Base-by-base conservation (phyloP, 2,888 invertebrate genomes). In the Tipula unca region DNA sequence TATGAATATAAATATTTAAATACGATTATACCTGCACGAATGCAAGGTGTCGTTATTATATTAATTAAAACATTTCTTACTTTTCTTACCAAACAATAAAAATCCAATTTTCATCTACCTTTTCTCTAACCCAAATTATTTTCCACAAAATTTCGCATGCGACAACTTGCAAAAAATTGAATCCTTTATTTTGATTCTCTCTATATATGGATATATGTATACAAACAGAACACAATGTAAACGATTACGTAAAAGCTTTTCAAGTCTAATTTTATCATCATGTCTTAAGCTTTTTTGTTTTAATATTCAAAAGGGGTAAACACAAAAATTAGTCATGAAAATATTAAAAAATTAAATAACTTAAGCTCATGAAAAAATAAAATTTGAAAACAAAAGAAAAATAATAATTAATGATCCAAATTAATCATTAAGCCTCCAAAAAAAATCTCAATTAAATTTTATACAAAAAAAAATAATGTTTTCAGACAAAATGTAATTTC, bases 391-490 rank as follows among this genome's bases (percentile, higher is more conserved):
- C 69, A 69, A 69, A 69, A 69, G 69, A 69, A 69, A 20, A 69
- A 69, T 17, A 25, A 69, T 69, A 69, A 69, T 69, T 69, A 69
- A 69, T 69, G 69, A 69, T 69, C 20, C 69, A 25, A 69, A 69
- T 69, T 69, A 69, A 69, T 69, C 69, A 69, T 69, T 25, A 69
- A 69, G 25, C 69, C 69, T 69, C 69, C 48, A 69, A 69, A 69
- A 69, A 48, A 69, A 69, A 69, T 69, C 69, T 69, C 25, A 69
- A 69, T 69, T 69, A 69, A 69, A 69, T 69, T 69, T 69, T 69
- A 10, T 69, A 69, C n/a, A 69, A 25, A 69, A 69, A 69, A 69
- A 69, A 25, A 69, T 69, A 25, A 25, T 20, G 20, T 69, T 69
- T 69, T 25, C 69, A 69, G 69, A 25, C 69, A 69, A 69, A 69